Conservation (phyloP, 2,113 vertebrate genomes). For the Seriola dumerili region DNA sequence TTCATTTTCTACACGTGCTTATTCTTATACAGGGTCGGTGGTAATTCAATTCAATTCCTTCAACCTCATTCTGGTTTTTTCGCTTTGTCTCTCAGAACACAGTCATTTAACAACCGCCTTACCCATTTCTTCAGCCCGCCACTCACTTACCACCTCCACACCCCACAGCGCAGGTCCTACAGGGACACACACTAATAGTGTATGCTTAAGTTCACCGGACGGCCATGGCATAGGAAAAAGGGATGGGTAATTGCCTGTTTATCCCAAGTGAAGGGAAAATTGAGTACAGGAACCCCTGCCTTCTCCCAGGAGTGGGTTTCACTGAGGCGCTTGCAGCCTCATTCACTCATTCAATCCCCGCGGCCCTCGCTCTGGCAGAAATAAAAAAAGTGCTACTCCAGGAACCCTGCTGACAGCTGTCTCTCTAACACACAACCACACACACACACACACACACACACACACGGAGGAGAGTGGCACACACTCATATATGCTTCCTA, state of each 20-base stretch:
- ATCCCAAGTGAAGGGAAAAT: conserved; percentile 92
- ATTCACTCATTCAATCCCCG: conserved; percentile 80
- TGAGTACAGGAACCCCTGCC: conserved; percentile 86
- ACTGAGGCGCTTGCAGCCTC: conserved; percentile 76
- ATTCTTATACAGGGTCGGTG: conserved; percentile 58
- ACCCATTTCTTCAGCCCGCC: conserved; percentile 74
- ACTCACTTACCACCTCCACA: conserved; percentile 73
- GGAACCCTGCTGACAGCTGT: conserved; percentile 83
- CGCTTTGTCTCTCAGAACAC: conserved; percentile 62
- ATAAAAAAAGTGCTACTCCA: conserved; percentile 77
- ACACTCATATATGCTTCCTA: conserved; percentile 42
- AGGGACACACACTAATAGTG: conserved; percentile 95
- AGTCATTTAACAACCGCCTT: conserved; percentile 76
- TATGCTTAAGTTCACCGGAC: conserved; percentile 93
- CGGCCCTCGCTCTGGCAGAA: conserved; percentile 73
- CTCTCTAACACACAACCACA: conserved; percentile 63
- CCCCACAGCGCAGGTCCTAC: conserved; percentile 86
- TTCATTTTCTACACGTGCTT: conserved; percentile 52
- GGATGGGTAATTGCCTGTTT: conserved; percentile 97
- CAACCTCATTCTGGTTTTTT: conserved; percentile 35
- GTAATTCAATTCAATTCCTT: conserved; percentile 62
- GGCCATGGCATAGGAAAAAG: conserved; percentile 91
- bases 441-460: conserved; percentile 38
- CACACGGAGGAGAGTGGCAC: conserved; percentile 29
- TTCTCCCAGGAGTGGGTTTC: conserved; percentile 80